A percentile compares a stretch with the other conserved stretches of the same genome.
phyloP scores from a whole-genome alignment of 2,888 invertebrate species.

The Malachius bipustulatus region DNA sequence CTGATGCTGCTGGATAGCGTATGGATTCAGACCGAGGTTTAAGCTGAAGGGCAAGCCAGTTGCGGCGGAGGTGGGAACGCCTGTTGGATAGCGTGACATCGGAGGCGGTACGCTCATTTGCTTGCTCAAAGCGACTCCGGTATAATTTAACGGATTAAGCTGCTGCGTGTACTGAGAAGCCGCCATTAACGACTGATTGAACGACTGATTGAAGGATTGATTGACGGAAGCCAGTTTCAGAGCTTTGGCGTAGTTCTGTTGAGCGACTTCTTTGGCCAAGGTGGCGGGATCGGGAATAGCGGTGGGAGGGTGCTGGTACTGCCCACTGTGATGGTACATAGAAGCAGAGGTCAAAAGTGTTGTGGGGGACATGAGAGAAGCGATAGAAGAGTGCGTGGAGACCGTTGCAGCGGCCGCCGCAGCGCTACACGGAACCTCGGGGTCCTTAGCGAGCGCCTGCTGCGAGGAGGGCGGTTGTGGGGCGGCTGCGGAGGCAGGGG shows the following conservation, averaged over 20 bases:
- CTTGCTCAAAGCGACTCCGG: constrained; percentile 59
- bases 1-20: constrained; percentile 27
- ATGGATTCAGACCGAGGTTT: constrained; percentile 29
- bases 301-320: constrained; percentile 3
- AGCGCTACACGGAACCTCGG: constrained; percentile 21
- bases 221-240: constrained; percentile 43
- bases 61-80: constrained; percentile 28
- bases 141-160: constrained; percentile 53
- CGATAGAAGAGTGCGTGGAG: not conserved
- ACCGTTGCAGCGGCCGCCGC: constrained; percentile 16
- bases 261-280: constrained; percentile 69
- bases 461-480: constrained; percentile 42
- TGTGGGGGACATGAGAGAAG: not conserved
- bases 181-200: no score
- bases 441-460: constrained; percentile 22
- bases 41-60: constrained; percentile 28
- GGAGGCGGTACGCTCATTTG: constrained; percentile 38
- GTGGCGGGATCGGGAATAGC: constrained; percentile 46
- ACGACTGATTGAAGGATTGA: constrained; percentile 25
- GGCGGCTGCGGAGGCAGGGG: constrained; percentile 35
- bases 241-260: constrained; percentile 70
- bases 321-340: not conserved
- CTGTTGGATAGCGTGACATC: constrained; percentile 28
- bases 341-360: not conserved
- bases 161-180: constrained; percentile 33